Evolutionary conservation across 2,113 vertebrate genomes (phyloP), one percentile per base, ranked within the genome.

Genomic region (Eleginops maclovinus): DNA sequence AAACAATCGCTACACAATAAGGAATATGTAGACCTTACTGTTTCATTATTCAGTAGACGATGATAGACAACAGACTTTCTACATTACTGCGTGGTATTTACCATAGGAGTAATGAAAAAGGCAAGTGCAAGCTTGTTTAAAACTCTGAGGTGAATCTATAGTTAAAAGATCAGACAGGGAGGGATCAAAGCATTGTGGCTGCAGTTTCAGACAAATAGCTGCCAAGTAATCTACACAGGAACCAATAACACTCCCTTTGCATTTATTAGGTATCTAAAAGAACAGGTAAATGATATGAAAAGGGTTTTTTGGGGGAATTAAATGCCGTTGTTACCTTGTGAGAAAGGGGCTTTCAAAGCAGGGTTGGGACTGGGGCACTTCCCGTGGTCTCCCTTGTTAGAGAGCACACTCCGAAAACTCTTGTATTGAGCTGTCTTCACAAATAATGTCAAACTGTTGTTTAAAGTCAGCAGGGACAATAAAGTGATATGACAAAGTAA

Each of bases 371-470:
- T 26, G 36, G 19, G 68, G 40, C 12, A 69, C 55, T 89, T 80
- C 87, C 82, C 19, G 50, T 26, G 47, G 66, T 56, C 66, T 31
- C 24, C 46, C 62, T 70, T 79, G n/a, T 49, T 77, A 88, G 84
- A 85, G 74, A 81, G 76, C 21, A 21, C 14, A 44, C 63, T 9
- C 58, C 75, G 80, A 79, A 64, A 84, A 56, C 67, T 76, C 67
- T 58, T 56, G 82, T 81, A 85, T 90, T 79, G 75, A 73, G 56
- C 87, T 89, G 82, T 89, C 91, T 91, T 50, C 83, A 81, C 87
- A 84, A 90, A 93, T 90, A 86, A 93, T 85, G 82, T 83, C 92
- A 91, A 84, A 87, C 81, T 73, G 78, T 87, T 88, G 91, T 92
- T 92, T 86, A 78, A 81, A 82, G 81, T 88, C 91, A 87, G 72